Evolutionary conservation across 2,113 vertebrate species (phyloP).

Genomic region (Leptosomus discolor): DNA sequence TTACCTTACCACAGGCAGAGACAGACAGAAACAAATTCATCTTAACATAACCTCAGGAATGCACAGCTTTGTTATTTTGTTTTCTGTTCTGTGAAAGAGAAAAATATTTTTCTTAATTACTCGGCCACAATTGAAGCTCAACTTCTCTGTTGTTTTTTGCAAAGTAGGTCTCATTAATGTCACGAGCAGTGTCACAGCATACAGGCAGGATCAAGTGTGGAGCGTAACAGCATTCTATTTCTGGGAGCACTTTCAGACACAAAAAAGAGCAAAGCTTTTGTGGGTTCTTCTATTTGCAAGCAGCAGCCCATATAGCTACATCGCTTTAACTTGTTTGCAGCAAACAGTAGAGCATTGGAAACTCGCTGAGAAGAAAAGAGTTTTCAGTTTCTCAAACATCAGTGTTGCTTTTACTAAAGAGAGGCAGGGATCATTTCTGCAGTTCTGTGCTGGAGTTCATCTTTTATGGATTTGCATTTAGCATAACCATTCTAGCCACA

Average conservation of each 20-base stretch:
- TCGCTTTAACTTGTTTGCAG: background rate
- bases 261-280: background rate
- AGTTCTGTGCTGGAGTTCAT: background rate
- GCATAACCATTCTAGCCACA: background rate
- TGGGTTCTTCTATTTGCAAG: background rate
- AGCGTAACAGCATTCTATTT: background rate
- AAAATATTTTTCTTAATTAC: background rate
- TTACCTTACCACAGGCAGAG: background rate
- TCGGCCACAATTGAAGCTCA: background rate
- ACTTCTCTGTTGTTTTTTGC: background rate
- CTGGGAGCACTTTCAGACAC: background rate
- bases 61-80: background rate
- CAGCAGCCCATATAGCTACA: background rate
- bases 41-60: background rate
- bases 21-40: background rate
- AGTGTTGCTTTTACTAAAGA: background rate
- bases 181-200: background rate
- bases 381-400: background rate
- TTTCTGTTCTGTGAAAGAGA: background rate
- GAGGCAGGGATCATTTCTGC: background rate
- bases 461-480: background rate
- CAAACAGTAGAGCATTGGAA: background rate
- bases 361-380: background rate
- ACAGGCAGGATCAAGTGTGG: background rate
- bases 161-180: background rate